A percentile compares a stretch with the other conserved stretches of the same genome.
Conservation (phyloP, 2,888 invertebrate genomes). For the Deilephila elpenor region DNA sequence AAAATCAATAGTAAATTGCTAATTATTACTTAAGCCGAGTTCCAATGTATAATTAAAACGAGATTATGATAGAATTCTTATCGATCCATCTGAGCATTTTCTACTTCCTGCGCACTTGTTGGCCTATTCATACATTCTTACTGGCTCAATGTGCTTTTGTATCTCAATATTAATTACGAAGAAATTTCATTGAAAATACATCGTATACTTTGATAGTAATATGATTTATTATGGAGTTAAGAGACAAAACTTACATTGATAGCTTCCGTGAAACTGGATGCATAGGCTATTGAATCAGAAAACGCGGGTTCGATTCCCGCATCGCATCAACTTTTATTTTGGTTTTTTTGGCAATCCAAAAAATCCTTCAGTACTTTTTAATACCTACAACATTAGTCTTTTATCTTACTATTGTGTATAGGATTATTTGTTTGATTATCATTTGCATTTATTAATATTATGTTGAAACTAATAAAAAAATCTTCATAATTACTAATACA, state of each 20-base stretch:
- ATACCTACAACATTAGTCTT: no score
- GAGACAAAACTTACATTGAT: background rate
- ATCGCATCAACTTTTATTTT: background rate
- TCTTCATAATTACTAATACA: no score
- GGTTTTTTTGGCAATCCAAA: no score
- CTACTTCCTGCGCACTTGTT: slow-evolving; percentile 11
- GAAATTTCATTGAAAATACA: background rate
- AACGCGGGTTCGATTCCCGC: background rate
- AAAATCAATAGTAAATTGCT: background rate
- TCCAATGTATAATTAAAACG: background rate
- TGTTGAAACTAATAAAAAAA: no score
- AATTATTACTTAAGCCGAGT: background rate
- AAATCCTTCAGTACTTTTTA: no score
- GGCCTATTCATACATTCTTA: slow-evolving; percentile 19
- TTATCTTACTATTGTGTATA: no score
- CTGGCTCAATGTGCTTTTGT: slow-evolving; percentile 4
- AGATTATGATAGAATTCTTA: slow-evolving; percentile 9
- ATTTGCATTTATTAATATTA: no score
- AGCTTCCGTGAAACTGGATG: background rate
- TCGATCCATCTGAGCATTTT: background rate
- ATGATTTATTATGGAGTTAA: background rate
- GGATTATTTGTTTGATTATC: no score
- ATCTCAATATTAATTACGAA: background rate
- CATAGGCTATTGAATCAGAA: background rate
- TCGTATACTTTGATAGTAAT: background rate